Base-by-base conservation (phyloP, 2,888 invertebrate species). In the Leptopilina syphax region DNA sequence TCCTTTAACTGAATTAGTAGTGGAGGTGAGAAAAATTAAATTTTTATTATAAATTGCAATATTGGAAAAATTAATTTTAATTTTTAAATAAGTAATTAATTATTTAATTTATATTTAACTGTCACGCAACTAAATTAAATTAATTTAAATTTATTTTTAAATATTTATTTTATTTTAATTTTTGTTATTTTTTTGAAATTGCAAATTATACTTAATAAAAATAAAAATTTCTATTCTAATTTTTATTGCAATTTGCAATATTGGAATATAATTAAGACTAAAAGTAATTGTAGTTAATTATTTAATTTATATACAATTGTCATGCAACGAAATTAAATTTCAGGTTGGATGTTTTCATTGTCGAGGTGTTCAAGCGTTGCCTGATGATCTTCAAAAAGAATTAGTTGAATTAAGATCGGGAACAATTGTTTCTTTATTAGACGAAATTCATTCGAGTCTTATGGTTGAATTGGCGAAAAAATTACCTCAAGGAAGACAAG, bases 331-430 rank as follows among this genome's bases (percentile, higher is more conserved):
- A 44, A 44, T 44, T 44, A 68, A 47, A 10, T 68, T 79, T 41
- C n/a, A 91, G 91, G 84, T 91, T 47, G 91, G 91, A 12, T 92
- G 91, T 76, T 91, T 91, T 84, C 91, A 92, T 63, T 92, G 91
- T 73, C 84, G 91, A 86, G 90, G 89, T 3, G 79, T 88, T 9
- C 86, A 89, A 67, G 90, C 90, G 1, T 82, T 92, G 60, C 88
- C 88, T 47, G 18, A 80, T 4, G 84, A 85, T 0, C 80, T 92
- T 34, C 90, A 91, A 50, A 90, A 91, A 76, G 84, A 86, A 63
- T 76, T 91, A 18, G 83, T 91, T 10, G 90, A 90, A 80, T 88
- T 85, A 65, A 87, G 88, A 77, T 78, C 84, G n/a, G 91, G 91
- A 50, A 86, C 88, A 5, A 79, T 91, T 13, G 86, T 86, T 27